phyloP scores from a whole-genome alignment of 2,113 vertebrate genomes.

The Ophiodon elongatus region DNA sequence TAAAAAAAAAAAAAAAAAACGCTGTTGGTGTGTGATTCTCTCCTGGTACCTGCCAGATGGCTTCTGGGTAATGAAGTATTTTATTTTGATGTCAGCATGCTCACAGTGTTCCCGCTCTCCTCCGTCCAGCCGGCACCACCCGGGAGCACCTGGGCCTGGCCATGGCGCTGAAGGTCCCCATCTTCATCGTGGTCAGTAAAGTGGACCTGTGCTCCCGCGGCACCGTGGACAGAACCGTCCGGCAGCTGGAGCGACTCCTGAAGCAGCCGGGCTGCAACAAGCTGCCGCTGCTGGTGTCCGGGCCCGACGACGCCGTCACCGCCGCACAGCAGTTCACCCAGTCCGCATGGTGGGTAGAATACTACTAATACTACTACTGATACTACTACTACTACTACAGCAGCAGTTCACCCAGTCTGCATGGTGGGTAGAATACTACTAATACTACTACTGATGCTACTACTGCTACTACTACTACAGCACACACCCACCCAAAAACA shows the following conservation, averaged over 20 bases:
- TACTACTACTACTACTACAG: neutral
- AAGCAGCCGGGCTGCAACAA: slow-evolving; percentile 98
- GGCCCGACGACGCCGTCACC: slow-evolving; percentile 92
- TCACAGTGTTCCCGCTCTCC: slow-evolving; percentile 28
- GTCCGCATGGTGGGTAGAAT: slow-evolving; percentile 86
- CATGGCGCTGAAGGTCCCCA: slow-evolving; percentile 96
- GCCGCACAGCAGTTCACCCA: slow-evolving; percentile 96
- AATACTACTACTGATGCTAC: neutral
- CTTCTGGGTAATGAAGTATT: slow-evolving; percentile 36
- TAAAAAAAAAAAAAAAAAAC: neutral
- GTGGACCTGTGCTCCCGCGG: slow-evolving; percentile 92
- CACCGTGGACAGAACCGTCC: slow-evolving; percentile 92
- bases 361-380: neutral
- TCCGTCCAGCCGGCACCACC: slow-evolving; percentile 90
- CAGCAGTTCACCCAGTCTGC: neutral
- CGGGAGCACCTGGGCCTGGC: slow-evolving; percentile 96
- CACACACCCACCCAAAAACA: too few relatives aligned
- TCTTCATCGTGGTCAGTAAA: slow-evolving; percentile 97
- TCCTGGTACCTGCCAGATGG: neutral
- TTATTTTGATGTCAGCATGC: neutral
- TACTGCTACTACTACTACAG: too few relatives aligned
- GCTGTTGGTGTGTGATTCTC: neutral
- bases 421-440: neutral
- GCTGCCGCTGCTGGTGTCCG: slow-evolving; percentile 90
- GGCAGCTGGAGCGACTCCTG: slow-evolving; percentile 93